These are phyloP conservation scores for Amblyteles armatorius DNA, from an alignment of 2,888 invertebrate genomes.

Conservation along the genomic window DNA sequence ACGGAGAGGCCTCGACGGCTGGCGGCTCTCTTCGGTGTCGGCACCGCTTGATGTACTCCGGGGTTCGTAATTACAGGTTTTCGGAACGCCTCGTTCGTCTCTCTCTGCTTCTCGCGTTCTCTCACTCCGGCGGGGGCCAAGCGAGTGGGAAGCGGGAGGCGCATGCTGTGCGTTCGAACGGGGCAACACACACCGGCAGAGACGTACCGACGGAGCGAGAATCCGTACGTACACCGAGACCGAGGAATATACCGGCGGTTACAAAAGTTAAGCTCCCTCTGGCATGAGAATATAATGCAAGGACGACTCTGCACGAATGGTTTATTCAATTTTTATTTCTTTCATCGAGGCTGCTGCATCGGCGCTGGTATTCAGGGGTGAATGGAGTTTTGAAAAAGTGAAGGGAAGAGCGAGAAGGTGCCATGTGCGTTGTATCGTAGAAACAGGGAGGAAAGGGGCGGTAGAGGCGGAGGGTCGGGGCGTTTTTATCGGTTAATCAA, in stretches of 20 bases:
- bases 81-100: conserved; percentile 78
- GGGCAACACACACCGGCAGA: conserved; percentile 32
- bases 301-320: no score
- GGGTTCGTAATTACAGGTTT: conserved; percentile 84
- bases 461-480: no score
- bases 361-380: no score
- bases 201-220: conserved; percentile 27
- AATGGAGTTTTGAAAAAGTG: no score
- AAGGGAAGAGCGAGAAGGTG: no score
- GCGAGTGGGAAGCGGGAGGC: conserved; percentile 43
- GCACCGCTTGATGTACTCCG: conserved; percentile 84
- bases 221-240: not conserved
- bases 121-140: conserved; percentile 46
- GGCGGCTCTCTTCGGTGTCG: conserved; percentile 76
- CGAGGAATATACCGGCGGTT: conserved; percentile 50
- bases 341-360: not conserved
- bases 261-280: conserved; percentile 16
- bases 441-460: no score
- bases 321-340: not conserved
- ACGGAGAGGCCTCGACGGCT: conserved; percentile 66
- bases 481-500: no score
- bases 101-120: conserved; percentile 47
- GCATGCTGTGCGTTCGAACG: conserved; percentile 37
- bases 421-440: no score
- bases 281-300: no score